Evolutionary conservation across 92 coral and sea anemone genomes (phyloP), one percentile per base, ranked within the genome.

Genomic region (Actinernus sp.): DNA sequence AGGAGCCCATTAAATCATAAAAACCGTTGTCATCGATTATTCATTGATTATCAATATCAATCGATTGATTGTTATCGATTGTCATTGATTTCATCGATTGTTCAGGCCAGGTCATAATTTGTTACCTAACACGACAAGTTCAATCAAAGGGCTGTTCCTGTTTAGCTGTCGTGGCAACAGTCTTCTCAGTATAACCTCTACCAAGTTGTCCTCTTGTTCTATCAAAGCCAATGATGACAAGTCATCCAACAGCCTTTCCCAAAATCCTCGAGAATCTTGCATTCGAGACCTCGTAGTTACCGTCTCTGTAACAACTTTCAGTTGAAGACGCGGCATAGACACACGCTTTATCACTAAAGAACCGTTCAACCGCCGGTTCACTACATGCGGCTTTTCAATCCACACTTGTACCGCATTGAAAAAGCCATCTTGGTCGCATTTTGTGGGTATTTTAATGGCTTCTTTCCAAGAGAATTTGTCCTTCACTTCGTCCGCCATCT

Each of bases 361-460:
- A 19, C 98, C 98, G 62, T 64, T 75, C 18, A 94, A 65, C 23
- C 98, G 82, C 38, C 98, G 90, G 66, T 94, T 94, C 7, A 94
- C 79, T 29, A 94, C 98, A 19, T 94, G 97, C 20, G 98, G 98
- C 34, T 86, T 91, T 41, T 94, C 98, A 33, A 87, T 61, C 98
- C 98, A 94, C 25, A 94, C 90, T 55, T 83, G 63, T 22, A 91
- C n/a, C 14, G 98, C 93, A 12, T 78, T 75, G 13, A 83, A 43
- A 62, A 94, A 94, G 37, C 80, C 74, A 21, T 39, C 25, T 9
- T 62, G 31, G 49, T 55, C 56, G 31, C 78, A 83, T 29, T 54
- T 29, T 26, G 84, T 74, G 51, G 59, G 36, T 10, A 67, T 49
- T 58, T 86, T 73, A 28, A 57, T 53, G 0, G 83, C 80, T 13